Base-by-base conservation (phyloP, 2,113 vertebrate species). In the Austrofundulus limnaeus region DNA sequence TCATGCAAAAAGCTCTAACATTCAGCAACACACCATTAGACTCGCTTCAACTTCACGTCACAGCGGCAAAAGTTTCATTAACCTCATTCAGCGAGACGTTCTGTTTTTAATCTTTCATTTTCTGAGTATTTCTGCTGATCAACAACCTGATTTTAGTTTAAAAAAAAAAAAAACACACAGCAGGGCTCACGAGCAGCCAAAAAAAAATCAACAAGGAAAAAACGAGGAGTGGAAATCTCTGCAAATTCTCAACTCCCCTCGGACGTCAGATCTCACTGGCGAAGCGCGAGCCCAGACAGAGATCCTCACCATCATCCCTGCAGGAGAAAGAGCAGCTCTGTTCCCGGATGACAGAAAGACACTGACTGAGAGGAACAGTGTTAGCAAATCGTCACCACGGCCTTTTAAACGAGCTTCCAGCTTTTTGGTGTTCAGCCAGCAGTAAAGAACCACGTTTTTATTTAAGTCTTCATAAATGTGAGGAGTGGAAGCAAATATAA, bases 211-310 rank as follows among this genome's bases (percentile, higher is more conserved):
- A 60, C 4, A 38, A 12, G 57, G 31, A 37, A 41, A 64, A 73
- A 64, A 28, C 25, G 47, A 61, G 45, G 66, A 79, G 52, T 25
- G 64, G 72, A 75, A 74, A 80, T 64, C 21, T 73, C 79, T 80
- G 74, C 25, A 72, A 62, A 88, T 83, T 78, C 64, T 85, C 82
- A 84, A 77, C 70, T 84, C 51, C 70, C 81, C 75, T 64, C 83
- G 88, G 68, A 79, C 77, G 57, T 86, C 80, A 80, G 52, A 77
- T 80, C 48, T 67, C 51, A 61, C 54, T 69, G 72, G 78, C 80
- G n/a, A 76, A 73, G 23, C 70, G 68, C 28, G 61, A 65, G 62
- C 80, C 77, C 76, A 81, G 70, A 70, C 69, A 70, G 49, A 51
- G 59, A 80, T 83, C 74, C 79, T 79, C 46, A 58, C 45, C 55